phyloP scores from a whole-genome alignment of 2,797 vertebrate genomes.

The Denticeps clupeoides region DNA sequence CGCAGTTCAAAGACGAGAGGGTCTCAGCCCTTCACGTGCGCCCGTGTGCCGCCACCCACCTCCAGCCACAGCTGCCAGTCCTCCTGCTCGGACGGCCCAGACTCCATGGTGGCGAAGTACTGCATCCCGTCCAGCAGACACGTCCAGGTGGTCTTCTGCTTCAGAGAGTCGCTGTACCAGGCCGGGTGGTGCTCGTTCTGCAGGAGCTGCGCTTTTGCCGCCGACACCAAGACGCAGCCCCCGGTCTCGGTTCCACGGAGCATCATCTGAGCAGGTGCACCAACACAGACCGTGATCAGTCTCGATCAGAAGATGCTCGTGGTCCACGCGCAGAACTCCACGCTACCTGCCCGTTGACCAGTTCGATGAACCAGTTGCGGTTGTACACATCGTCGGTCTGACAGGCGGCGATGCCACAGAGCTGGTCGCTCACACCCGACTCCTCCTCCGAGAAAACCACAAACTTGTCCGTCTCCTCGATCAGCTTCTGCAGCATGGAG shows the following conservation, averaged over 20 bases:
- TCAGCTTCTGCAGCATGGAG: constrained; percentile 94
- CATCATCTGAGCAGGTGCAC: constrained; percentile 71
- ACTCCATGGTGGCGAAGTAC: constrained; percentile 96
- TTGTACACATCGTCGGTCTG: constrained; percentile 93
- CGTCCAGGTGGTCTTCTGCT: constrained; percentile 97
- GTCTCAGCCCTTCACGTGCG: no score
- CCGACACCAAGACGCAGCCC: constrained; percentile 91
- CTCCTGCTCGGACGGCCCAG: constrained; percentile 77
- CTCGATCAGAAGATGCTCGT: background rate
- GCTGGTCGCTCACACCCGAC: constrained; percentile 84
- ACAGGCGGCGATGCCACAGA: constrained; percentile 89
- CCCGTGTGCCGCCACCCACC: no score
- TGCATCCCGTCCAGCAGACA: constrained; percentile 96
- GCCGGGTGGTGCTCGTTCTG: constrained; percentile 93
- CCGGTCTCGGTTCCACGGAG: constrained; percentile 89
- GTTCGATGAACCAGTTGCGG: constrained; percentile 93
- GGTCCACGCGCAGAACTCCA: background rate
- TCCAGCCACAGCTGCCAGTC: constrained; percentile 90
- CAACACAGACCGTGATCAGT: background rate
- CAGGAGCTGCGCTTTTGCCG: constrained; percentile 87
- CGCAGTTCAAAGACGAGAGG: background rate
- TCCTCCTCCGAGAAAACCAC: constrained; percentile 98
- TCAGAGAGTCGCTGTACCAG: constrained; percentile 91
- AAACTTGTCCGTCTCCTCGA: constrained; percentile 95
- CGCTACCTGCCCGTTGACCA: constrained; percentile 92